Percentiles rank a stretch among this genome's conserved stretches.
phyloP scores from a whole-genome alignment of 37 sponge, comb jelly and placozoan species.

The Amphimedon queenslandica region DNA sequence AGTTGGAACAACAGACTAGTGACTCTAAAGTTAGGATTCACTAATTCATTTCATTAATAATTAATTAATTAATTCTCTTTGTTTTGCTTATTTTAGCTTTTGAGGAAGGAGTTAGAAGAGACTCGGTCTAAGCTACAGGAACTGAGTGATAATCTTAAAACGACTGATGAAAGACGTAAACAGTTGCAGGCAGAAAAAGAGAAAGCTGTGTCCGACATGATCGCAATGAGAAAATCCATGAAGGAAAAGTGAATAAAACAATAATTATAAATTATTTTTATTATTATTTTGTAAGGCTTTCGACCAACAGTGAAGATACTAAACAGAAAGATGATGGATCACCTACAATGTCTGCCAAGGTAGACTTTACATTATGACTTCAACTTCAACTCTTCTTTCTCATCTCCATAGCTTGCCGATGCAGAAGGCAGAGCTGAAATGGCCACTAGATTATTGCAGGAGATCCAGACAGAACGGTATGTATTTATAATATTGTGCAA shows the following conservation, averaged over 20 bases:
- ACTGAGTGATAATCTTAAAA: background rate
- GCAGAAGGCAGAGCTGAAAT: slow-evolving; percentile 14
- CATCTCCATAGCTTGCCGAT: slow-evolving; percentile 18
- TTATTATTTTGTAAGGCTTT: background rate
- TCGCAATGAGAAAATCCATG: slow-evolving; percentile 45
- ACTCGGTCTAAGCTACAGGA: slow-evolving; percentile 25
- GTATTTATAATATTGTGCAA: no score
- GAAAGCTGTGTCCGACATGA: slow-evolving; percentile 60
- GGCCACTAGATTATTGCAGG: slow-evolving; percentile 4
- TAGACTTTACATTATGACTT: no score
- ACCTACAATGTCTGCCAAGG: no score
- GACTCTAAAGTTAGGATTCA: background rate
- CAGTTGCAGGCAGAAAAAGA: slow-evolving; percentile 51
- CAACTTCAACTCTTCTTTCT: no score
- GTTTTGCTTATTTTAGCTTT: background rate
- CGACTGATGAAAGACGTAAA: background rate
- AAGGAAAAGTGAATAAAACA: slow-evolving; percentile 37
- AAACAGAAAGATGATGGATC: no score
- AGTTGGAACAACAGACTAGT: background rate
- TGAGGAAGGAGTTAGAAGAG: slow-evolving; percentile 29
- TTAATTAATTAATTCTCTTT: background rate
- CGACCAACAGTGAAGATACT: no score
- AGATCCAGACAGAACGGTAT: slow-evolving; percentile 35
- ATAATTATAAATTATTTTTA: background rate
- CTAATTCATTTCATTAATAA: background rate